Conservation (phyloP, 2,797 vertebrate species). For the Danio aesculapii region DNA sequence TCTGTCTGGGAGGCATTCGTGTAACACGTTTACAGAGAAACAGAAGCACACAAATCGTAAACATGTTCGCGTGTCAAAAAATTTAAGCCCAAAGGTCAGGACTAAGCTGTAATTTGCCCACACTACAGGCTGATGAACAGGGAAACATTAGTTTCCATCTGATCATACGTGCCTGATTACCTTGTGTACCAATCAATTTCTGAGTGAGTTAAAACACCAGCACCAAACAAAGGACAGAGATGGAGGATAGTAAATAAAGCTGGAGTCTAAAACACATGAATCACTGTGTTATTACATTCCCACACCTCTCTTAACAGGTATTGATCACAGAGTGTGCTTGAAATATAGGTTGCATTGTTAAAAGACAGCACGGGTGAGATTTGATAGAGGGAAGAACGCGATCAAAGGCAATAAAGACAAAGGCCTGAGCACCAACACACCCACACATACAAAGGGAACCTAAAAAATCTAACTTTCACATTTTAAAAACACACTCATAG, state of each 20-base stretch:
- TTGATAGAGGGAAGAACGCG: conserved; percentile 59
- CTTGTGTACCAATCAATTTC: conserved; percentile 73
- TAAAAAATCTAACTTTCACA: conserved; percentile 20
- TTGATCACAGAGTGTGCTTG: conserved; percentile 64
- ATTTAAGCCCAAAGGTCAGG: conserved; percentile 70
- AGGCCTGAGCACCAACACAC: conserved; percentile 40
- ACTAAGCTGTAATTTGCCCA: conserved; percentile 76
- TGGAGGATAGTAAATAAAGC: conserved; percentile 62
- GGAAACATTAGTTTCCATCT: conserved; percentile 62
- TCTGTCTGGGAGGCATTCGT: conserved; percentile 31
- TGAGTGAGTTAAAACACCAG: conserved; percentile 60
- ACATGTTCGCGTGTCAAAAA: conserved; percentile 67
- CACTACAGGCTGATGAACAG: conserved; percentile 78
- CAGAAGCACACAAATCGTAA: conserved; percentile 68
- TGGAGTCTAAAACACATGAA: conserved; percentile 63
- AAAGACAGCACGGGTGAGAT: conserved; percentile 61
- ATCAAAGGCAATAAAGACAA: conserved; percentile 53
- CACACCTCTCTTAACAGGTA: conserved; percentile 63
- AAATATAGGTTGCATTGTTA: conserved; percentile 64
- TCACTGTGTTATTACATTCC: conserved; percentile 65
- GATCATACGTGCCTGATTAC: conserved; percentile 69
- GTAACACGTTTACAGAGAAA: conserved; percentile 16
- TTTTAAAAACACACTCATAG: background rate
- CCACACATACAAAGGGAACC: conserved; percentile 1
- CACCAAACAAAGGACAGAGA: conserved; percentile 65